Percentiles rank a stretch among this genome's conserved stretches.
Evolutionary conservation across 2,113 vertebrate species (phyloP).

Genomic region (Turnix velox): DNA sequence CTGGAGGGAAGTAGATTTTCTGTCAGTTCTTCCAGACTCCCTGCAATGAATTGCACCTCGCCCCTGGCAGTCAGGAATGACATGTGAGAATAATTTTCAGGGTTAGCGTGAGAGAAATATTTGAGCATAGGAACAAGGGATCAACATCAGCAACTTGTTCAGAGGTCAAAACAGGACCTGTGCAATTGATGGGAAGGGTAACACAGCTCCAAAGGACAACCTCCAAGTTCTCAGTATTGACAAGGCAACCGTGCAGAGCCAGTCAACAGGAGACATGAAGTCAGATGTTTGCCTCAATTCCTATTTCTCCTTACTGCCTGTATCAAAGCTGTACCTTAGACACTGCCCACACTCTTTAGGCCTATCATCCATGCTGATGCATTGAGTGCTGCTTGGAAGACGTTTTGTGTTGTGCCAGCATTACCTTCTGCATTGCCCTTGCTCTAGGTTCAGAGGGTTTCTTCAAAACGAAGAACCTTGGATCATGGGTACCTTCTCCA

Average conservation of each 20-base stretch:
- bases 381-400: neutral
- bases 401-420: neutral
- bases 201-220: neutral
- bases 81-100: neutral
- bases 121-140: neutral
- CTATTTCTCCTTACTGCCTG: neutral
- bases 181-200: neutral
- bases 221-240: accelerated
- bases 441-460: neutral
- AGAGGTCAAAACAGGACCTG: neutral
- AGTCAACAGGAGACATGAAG: neutral
- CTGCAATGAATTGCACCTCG: neutral
- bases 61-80: neutral
- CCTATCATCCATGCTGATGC: neutral
- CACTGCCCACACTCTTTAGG: neutral
- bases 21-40: neutral
- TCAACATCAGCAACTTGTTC: neutral
- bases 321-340: neutral
- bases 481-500: neutral
- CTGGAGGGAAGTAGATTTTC: neutral
- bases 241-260: neutral
- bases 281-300: neutral
- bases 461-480: neutral
- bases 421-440: neutral
- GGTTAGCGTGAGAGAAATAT: neutral